These are phyloP conservation scores for Mellilla xanthometata DNA, from an alignment of 2,888 invertebrate species.

Conservation along the genomic window DNA sequence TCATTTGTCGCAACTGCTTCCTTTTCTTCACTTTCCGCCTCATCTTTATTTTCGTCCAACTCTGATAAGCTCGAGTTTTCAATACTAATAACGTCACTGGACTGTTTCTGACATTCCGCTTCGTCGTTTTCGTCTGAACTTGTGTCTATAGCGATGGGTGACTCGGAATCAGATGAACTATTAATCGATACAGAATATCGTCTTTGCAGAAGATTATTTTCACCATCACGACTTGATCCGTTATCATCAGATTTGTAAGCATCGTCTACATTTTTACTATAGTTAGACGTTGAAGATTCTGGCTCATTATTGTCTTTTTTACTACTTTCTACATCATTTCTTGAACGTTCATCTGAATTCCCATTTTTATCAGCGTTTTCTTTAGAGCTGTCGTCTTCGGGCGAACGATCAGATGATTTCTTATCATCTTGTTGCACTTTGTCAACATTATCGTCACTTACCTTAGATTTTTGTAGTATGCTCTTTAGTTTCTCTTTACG, in stretches of 20 bases:
- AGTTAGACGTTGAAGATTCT: not conserved
- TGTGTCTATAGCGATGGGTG: slow-evolving; percentile 61
- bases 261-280: not conserved
- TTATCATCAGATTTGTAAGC: slow-evolving; percentile 50
- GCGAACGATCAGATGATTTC: slow-evolving; percentile 19
- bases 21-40: slow-evolving; percentile 1
- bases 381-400: slow-evolving; percentile 19
- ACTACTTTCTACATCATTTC: slow-evolving; percentile 22
- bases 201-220: slow-evolving; percentile 61
- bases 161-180: slow-evolving; percentile 56
- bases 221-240: too few relatives aligned
- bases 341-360: slow-evolving; percentile 2
- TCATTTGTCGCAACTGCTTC: not conserved
- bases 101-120: slow-evolving; percentile 26
- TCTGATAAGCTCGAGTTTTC: slow-evolving; percentile 74
- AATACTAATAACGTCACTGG: slow-evolving; percentile 64
- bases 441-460: slow-evolving; percentile 22
- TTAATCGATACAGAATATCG: not conserved
- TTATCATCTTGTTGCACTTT: too few relatives aligned
- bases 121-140: slow-evolving; percentile 17
- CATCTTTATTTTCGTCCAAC: slow-evolving; percentile 45
- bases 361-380: slow-evolving; percentile 11
- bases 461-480: slow-evolving; percentile 54
- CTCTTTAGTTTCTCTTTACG: slow-evolving; percentile 63
- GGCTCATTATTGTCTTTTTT: not conserved